Conservation (phyloP, 2,113 vertebrate genomes). For the Proteles cristata region DNA sequence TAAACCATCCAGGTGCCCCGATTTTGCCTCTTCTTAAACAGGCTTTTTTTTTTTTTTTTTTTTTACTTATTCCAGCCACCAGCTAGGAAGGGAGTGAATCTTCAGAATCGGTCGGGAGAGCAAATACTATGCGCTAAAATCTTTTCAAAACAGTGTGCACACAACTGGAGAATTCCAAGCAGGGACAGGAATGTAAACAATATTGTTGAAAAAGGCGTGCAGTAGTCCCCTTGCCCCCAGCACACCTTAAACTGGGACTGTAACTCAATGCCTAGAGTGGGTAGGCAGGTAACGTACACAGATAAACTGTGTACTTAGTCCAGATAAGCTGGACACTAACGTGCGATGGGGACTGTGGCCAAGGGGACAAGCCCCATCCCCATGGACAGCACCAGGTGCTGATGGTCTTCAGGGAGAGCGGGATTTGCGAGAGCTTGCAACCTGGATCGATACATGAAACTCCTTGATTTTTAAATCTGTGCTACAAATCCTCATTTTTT, state of each 20-base stretch:
- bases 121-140: background rate
- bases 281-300: background rate
- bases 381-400: accelerated
- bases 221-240: accelerated
- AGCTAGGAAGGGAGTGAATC: background rate
- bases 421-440: background rate
- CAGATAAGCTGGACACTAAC: accelerated
- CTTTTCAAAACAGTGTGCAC: background rate
- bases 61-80: background rate
- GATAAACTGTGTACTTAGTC: too few species aligned
- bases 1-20: too few species aligned
- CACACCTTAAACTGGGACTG: background rate
- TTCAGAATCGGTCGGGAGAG: background rate
- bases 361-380: background rate
- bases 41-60: background rate
- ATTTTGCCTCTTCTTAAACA: background rate
- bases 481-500: background rate
- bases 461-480: background rate
- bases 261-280: background rate
- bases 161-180: background rate
- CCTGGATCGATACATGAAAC: background rate
- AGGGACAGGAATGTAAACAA: background rate
- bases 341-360: background rate
- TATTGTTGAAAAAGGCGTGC: background rate
- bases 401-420: background rate